Evolutionary conservation across 1,140 invertebrate species (phyloP), one percentile per base, ranked within the genome.

Genomic region (Papilio dardanus): DNA sequence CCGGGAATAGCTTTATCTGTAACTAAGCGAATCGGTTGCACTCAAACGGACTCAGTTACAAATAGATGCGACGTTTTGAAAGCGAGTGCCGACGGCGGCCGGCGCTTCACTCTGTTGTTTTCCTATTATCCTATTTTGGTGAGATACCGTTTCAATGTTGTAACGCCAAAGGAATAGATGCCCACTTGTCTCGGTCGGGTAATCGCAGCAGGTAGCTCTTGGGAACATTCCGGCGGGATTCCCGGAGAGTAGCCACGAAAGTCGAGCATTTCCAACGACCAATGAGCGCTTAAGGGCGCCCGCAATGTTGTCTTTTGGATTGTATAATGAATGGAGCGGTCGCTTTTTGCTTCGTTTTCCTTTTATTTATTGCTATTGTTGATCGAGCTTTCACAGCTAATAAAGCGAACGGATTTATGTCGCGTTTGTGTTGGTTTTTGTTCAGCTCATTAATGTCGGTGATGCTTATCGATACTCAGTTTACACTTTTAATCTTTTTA

Each of bases 201-300:
- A 79, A 66, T 77, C 73, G 42, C 82, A 79, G 82, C 84, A 84
- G 82, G 85, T 84, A 88, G 86, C 78, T 79, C 76, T 75, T 75
- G 54, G 74, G 62, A 76, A 78, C 80, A 86, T 84, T 77, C 80
- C 79, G 75, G 65, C 78, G 83, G 81, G 80, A 85, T 83, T 86
- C 83, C 79, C 82, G 76, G 73, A 71, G 75, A 80, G 78, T 78
- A 75, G 79, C 76, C 40, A 62, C 46, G 77, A 78, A 76, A 58
- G 82, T 42, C 74, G 74, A 76, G 75, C 74, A 82, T 82, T 84
- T 78, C 79, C 81, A 75, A 74, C 68, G 74, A 77, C 77, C 78
- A 81, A 77, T 83, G 75, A 81, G 74, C 76, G 76, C 62, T 79
- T 75, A 58, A 68, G 67, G 19, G 37, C 75, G 74, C 77, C 76